Percentiles rank a stretch among this genome's conserved stretches.
phyloP scores from a whole-genome alignment of 2,797 vertebrate genomes.

The Acomys russatus region DNA sequence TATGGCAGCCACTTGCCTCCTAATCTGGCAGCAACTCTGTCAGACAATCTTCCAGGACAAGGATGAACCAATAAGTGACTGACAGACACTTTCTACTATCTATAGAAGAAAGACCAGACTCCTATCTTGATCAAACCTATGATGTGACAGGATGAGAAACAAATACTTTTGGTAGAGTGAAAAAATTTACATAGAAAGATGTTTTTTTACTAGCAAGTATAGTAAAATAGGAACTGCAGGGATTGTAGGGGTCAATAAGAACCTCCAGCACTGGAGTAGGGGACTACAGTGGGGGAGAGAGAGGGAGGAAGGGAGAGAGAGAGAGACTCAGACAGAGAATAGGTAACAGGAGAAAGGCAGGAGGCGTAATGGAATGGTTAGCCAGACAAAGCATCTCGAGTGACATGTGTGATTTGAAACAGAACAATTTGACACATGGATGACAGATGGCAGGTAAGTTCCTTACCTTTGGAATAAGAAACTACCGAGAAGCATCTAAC shows the following conservation, averaged over 20 bases:
- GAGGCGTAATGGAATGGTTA: background rate
- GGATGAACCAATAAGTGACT: background rate
- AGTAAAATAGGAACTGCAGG: background rate
- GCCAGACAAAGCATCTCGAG: background rate
- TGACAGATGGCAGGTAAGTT: background rate
- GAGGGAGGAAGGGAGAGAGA: background rate
- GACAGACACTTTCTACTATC: background rate
- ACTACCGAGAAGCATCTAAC: background rate
- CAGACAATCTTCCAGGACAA: background rate
- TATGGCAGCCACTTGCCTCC: background rate
- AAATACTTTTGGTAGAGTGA: background rate
- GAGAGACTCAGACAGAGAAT: background rate
- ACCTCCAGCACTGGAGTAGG: background rate
- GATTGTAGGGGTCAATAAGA: background rate
- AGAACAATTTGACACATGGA: background rate
- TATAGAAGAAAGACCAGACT: background rate
- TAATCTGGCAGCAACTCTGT: background rate
- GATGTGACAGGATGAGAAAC: background rate
- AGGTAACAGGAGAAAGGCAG: background rate
- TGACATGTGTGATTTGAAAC: background rate
- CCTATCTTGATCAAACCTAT: background rate
- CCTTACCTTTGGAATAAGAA: background rate
- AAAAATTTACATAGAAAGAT: slow-evolving; percentile 8
- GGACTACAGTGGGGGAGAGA: too few species aligned
- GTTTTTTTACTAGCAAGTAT: background rate